Evolutionary conservation across 2,113 vertebrate genomes (phyloP).

Genomic region (Cinclus mexicanus): DNA sequence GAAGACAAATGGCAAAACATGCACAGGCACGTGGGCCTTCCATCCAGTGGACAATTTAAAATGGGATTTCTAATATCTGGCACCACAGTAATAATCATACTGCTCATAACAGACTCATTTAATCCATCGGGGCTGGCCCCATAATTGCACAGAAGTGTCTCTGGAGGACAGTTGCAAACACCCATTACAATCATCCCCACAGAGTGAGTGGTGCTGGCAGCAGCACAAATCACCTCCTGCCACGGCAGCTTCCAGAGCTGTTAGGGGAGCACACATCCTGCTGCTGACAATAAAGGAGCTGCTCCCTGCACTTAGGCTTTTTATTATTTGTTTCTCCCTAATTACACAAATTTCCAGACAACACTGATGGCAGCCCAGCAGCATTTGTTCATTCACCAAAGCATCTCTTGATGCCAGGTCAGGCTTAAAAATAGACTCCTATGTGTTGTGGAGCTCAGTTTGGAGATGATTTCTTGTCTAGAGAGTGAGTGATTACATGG

Average conservation of each 20-base stretch:
- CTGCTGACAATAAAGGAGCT: neutral
- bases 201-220: neutral
- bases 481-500: neutral
- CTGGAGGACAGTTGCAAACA: neutral
- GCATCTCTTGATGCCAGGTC: neutral
- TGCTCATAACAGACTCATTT: neutral
- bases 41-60: neutral
- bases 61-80: neutral
- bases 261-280: neutral
- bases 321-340: constrained; percentile 28
- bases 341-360: constrained; percentile 8
- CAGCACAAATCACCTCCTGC: neutral
- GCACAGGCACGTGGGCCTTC: fast-evolving
- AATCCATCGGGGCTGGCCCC: neutral
- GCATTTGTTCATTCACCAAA: neutral
- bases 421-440: constrained; percentile 24
- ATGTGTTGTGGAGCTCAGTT: neutral
- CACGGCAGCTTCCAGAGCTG: neutral
- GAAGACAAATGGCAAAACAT: neutral
- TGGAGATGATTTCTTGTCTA: neutral
- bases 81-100: neutral
- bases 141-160: neutral
- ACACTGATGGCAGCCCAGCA: neutral
- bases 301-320: neutral
- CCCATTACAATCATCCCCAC: neutral